phyloP scores from a whole-genome alignment of 2,888 invertebrate species.

The Pseudococcus jackbeardsleyi region DNA sequence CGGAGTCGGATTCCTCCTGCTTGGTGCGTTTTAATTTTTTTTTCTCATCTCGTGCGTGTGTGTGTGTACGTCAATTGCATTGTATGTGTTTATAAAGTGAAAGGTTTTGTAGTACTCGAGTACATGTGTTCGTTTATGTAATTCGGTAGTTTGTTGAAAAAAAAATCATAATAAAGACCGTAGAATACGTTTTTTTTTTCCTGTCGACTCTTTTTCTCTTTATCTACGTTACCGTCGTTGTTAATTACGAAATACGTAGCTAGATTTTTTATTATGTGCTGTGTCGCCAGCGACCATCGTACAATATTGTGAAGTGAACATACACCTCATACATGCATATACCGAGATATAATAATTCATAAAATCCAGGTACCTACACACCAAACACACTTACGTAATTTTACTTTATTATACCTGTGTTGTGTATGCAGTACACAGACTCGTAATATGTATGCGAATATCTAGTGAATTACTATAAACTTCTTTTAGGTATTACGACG shows the following conservation, averaged over 20 bases:
- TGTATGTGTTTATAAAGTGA: neutral
- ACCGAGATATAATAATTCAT: constrained; percentile 26
- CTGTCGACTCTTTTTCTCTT: neutral
- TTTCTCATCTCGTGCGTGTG: neutral
- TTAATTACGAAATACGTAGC: constrained; percentile 6
- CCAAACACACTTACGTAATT: constrained; percentile 6
- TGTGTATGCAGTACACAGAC: neutral
- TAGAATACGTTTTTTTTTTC: neutral
- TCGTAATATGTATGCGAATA: neutral
- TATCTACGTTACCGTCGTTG: neutral
- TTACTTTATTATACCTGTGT: neutral
- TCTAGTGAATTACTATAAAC: neutral
- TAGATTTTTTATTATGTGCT: constrained; percentile 22
- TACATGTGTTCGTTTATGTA: constrained; percentile 35
- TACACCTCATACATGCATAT: neutral
- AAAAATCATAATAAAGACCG: neutral
- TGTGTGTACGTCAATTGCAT: neutral
- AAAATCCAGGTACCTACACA: constrained; percentile 36
- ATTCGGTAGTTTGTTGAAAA: constrained; percentile 27
- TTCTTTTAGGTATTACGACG: neutral
- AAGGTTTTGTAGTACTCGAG: neutral
- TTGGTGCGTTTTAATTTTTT: constrained; percentile 36
- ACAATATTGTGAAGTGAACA: constrained; percentile 34
- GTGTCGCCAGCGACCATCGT: neutral
- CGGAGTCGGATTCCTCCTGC: constrained; percentile 14